Evolutionary conservation across 2,888 invertebrate species (phyloP), one percentile per base, ranked within the genome.

Genomic region (Steinernema hermaphroditum): DNA sequence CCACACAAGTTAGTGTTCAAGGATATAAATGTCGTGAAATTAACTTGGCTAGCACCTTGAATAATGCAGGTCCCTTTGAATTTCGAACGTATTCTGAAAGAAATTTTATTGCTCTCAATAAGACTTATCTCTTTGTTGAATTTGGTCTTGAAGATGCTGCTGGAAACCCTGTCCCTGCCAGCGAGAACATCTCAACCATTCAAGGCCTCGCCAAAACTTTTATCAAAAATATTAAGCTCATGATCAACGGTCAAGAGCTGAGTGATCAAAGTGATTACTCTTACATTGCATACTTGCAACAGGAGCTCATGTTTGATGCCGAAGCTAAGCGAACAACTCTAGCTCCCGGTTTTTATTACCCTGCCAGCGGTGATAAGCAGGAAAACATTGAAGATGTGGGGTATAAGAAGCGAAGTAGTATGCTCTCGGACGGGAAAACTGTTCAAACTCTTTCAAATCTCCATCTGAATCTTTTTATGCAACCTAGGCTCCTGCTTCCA

Each of bases 401-500:
- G 2, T 46, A 46, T 19, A 6, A 6, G 6, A 46, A 46, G 16
- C 6, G 46, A 16, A 9, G 9, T 19, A 46, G 6, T 2, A 46
- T 46, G 46, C 46, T 46, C 4, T 16, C 46, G 6, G 46, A 46
- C 16, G 46, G 27, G 2, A 46, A 49, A 49, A 49, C 27, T 27
- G 27, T 43, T 9, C 16, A 70, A n/a, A 57, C 43, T n/a, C 37
- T 57, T 0, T 37, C 71, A 16, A 24, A 54, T 2, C 57, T 71
- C 0, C 54, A 57, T 37, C 57, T 71, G 4, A 71, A 71, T 16
- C 22, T 71, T 6, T 71, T 71, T 43, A 71, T 24, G 34, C 71
- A 71, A 43, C 8, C 24, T 43, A 19, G 71, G 6, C 71, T 71
- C 1, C 29, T 71, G 19, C 43, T 71, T 16, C 54, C 54, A 9